Percentiles rank a stretch among this genome's conserved stretches.
Evolutionary conservation across 2,113 vertebrate species (phyloP).

Genomic region (Dasyornis broadbenti): DNA sequence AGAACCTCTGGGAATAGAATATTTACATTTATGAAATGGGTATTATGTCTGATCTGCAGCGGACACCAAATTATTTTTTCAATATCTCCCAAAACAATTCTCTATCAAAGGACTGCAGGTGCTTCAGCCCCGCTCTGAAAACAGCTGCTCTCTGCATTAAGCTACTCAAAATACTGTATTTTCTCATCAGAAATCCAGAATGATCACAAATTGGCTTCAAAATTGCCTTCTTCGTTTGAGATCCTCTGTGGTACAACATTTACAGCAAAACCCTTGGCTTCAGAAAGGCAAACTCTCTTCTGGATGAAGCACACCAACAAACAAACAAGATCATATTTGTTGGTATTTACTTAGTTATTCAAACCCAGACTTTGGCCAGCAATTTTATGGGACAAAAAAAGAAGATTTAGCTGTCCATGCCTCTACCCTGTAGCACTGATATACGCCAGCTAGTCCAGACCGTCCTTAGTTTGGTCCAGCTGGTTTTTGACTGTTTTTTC

Average conservation of each 20-base stretch:
- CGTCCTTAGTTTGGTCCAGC: fast-evolving
- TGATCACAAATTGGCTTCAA: background rate
- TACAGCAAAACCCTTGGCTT: background rate
- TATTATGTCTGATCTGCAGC: background rate
- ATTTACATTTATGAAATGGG: background rate
- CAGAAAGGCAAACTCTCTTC: background rate
- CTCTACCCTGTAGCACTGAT: background rate
- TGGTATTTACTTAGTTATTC: background rate
- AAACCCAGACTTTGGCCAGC: background rate
- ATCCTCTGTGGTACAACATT: background rate
- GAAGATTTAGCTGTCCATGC: background rate
- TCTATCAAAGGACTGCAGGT: background rate
- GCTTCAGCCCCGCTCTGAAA: background rate
- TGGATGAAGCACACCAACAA: background rate
- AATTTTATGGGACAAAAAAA: background rate
- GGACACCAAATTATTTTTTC: background rate
- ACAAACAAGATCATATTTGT: background rate
- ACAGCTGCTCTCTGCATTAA: background rate
- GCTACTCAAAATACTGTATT: background rate
- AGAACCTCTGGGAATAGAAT: background rate
- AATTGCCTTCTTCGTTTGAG: background rate
- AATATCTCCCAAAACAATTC: background rate
- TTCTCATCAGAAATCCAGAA: background rate
- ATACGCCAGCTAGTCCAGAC: background rate
- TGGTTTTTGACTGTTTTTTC: background rate